phyloP scores from a whole-genome alignment of 2,797 vertebrate species.

The Gymnothorax javanicus region DNA sequence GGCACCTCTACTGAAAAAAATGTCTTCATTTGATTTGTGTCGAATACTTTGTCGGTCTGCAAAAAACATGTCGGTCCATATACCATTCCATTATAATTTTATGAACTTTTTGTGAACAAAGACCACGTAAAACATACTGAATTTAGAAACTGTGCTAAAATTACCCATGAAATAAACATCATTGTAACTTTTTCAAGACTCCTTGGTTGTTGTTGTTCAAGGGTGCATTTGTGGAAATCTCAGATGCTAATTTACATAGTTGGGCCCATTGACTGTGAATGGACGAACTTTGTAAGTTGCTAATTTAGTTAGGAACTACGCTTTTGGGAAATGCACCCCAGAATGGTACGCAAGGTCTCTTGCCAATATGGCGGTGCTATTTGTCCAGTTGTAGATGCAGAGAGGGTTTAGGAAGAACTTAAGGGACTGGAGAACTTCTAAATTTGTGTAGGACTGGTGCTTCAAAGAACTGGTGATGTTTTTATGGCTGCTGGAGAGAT shows the following conservation, averaged over 20 bases:
- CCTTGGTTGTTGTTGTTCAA: background rate
- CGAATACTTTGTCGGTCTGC: background rate
- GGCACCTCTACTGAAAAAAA: background rate
- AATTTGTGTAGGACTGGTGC: background rate
- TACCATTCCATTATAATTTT: background rate
- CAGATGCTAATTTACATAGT: too few relatives aligned
- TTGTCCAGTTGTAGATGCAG: background rate
- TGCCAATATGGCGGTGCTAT: background rate
- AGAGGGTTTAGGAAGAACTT: background rate
- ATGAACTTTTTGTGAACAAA: background rate
- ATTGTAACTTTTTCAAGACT: background rate
- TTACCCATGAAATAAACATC: background rate
- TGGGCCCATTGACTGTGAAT: too few relatives aligned
- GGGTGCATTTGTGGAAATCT: too few relatives aligned
- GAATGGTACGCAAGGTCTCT: background rate
- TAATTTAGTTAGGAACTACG: too few relatives aligned
- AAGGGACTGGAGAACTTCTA: background rate
- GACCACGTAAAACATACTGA: background rate
- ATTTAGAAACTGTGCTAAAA: background rate
- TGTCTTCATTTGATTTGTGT: background rate
- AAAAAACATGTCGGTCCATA: background rate
- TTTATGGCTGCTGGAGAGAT: background rate
- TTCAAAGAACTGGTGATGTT: background rate
- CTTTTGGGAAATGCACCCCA: too few relatives aligned
- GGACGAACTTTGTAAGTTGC: too few relatives aligned